These are phyloP conservation scores for Drosophila melanica DNA, from an alignment of 1,140 invertebrate genomes.

Conservation along the genomic window DNA sequence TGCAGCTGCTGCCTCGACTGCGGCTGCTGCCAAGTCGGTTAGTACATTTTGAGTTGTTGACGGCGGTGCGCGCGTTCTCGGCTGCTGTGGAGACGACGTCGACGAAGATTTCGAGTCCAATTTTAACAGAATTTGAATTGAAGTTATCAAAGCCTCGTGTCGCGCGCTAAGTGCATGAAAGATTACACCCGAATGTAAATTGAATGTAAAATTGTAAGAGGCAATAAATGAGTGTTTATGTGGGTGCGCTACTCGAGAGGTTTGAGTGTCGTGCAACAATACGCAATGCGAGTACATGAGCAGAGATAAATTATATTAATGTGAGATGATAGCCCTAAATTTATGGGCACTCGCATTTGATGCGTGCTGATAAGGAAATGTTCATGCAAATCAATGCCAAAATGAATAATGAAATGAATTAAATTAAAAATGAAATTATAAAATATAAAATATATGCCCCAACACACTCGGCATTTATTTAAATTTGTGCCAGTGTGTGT, in stretches of 20 bases:
- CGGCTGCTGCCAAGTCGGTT: conserved; percentile 33
- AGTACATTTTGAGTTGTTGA: conserved; percentile 79
- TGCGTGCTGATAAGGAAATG: conserved; percentile 51
- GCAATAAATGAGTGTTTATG: conserved; percentile 45
- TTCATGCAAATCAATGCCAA: conserved; percentile 45
- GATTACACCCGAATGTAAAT: conserved; percentile 61
- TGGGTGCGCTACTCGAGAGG: conserved; percentile 2
- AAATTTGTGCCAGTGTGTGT: conserved; percentile 18
- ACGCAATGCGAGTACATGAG: conserved; percentile 18
- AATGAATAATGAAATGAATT: conserved; percentile 64
- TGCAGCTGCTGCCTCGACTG: background rate
- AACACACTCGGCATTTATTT: background rate
- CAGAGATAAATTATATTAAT: conserved; percentile 75
- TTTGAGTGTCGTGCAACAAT: background rate
- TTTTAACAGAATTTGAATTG: conserved; percentile 24
- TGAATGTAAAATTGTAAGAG: conserved; percentile 58
- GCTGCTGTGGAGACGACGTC: conserved; percentile 18
- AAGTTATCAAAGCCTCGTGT: conserved; percentile 31
- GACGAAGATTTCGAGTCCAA: background rate
- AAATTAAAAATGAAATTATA: conserved; percentile 52
- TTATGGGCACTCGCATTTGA: conserved; percentile 54
- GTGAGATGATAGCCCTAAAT: conserved; percentile 71
- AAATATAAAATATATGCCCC: conserved; percentile 7
- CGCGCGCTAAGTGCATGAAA: conserved; percentile 57
- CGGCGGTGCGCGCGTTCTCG: conserved; percentile 68